Conservation (phyloP, 1,140 invertebrate genomes). For the Cotesia vestalis region DNA sequence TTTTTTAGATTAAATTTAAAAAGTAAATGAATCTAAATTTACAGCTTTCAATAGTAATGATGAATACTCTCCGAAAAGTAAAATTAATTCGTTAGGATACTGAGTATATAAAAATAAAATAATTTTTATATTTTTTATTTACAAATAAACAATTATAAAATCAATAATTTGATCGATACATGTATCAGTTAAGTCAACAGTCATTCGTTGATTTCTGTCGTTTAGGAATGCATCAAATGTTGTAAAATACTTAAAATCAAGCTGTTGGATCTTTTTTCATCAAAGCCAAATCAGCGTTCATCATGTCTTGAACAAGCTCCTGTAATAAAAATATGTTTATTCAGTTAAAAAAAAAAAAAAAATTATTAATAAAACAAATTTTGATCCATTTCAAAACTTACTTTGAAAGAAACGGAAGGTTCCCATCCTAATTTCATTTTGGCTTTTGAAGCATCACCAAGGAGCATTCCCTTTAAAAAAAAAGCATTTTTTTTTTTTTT, state of each 20-base stretch:
- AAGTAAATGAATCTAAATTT: too few species aligned
- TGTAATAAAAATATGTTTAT: conserved; percentile 56
- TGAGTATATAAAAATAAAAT: too few species aligned
- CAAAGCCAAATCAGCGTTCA: conserved; percentile 89
- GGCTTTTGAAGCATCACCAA: conserved; percentile 93
- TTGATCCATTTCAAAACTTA: conserved; percentile 52
- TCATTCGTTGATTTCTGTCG: not conserved
- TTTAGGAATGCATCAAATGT: conserved; percentile 11
- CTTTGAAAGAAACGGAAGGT: conserved; percentile 84
- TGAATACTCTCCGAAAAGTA: too few species aligned
- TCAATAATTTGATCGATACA: not conserved
- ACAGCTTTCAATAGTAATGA: too few species aligned
- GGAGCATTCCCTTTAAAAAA: conserved; percentile 78
- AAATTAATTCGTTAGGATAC: too few species aligned
- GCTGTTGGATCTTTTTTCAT: conserved; percentile 94
- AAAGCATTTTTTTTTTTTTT: not conserved
- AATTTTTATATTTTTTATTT: too few species aligned
- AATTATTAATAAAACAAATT: not conserved
- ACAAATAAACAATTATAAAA: conserved; percentile 4
- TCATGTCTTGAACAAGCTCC: conserved; percentile 94
- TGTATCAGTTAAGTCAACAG: too few species aligned
- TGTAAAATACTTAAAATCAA: conserved; percentile 58
- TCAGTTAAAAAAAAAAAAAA: conserved; percentile 22
- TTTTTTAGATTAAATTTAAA: too few species aligned
- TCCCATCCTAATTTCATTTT: conserved; percentile 86